A percentile compares a stretch with the other conserved stretches of the same genome.
These are phyloP conservation scores for Beaufortia kweichowensis DNA, from an alignment of 2,113 vertebrate species.

Conservation along the genomic window DNA sequence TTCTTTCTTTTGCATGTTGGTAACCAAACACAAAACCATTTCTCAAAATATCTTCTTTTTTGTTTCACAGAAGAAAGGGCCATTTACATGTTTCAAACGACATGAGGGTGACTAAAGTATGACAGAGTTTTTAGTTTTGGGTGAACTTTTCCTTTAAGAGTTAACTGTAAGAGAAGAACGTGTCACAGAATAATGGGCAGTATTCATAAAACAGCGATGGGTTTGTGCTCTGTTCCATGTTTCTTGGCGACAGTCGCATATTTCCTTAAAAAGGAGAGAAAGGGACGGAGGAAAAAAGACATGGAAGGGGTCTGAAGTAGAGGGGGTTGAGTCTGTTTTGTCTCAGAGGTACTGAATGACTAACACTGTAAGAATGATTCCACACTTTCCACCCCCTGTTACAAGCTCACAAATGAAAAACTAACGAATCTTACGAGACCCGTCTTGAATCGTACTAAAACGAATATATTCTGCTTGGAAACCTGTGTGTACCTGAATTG, in stretches of 20 bases:
- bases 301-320: slow-evolving; percentile 20
- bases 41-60: too few relatives aligned
- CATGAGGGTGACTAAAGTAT: too few relatives aligned
- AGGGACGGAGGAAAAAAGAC: slow-evolving; percentile 9
- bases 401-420: slow-evolving; percentile 14
- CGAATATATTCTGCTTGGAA: neutral
- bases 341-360: slow-evolving; percentile 48
- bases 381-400: slow-evolving; percentile 19
- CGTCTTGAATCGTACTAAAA: too few relatives aligned
- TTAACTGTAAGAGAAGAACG: neutral
- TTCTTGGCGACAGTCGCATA: slow-evolving; percentile 35
- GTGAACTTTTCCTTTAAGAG: too few relatives aligned
- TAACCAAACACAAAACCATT: too few relatives aligned
- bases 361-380: slow-evolving; percentile 51
- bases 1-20: too few relatives aligned
- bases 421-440: neutral
- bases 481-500: too few relatives aligned
- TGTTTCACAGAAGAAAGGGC: too few relatives aligned
- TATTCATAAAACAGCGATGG: neutral
- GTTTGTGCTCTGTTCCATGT: slow-evolving; percentile 36
- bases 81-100: slow-evolving; percentile 2
- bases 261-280: slow-evolving; percentile 54
- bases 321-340: slow-evolving; percentile 34
- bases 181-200: slow-evolving; percentile 13
- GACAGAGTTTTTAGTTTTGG: too few relatives aligned